Percentiles rank a stretch among this genome's conserved stretches.
Evolutionary conservation across 2,888 invertebrate genomes (phyloP).

Genomic region (Diaperis boleti): DNA sequence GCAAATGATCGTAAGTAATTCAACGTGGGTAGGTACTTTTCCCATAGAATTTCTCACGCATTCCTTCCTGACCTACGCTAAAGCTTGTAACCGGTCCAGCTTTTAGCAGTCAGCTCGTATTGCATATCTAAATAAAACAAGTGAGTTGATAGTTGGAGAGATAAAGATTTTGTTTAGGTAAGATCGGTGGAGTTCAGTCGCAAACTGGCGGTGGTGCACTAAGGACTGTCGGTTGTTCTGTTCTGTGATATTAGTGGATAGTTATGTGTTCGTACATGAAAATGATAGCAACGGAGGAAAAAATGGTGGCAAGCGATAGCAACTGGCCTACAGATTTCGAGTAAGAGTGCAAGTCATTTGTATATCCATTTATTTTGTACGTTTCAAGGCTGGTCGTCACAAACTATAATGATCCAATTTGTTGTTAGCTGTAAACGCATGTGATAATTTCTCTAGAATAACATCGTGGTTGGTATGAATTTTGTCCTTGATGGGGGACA

Average conservation of each 20-base stretch:
- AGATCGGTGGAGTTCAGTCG: conserved; percentile 15
- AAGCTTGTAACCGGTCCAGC: conserved; percentile 15
- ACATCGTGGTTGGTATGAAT: neutral
- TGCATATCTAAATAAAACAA: conserved; percentile 16
- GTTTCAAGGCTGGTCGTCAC: conserved; percentile 28
- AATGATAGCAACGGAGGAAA: too few species aligned
- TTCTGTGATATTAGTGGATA: conserved; percentile 32
- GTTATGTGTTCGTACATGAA: conserved; percentile 16
- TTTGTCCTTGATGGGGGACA: neutral
- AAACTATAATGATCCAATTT: conserved; percentile 14
- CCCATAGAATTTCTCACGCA: conserved; percentile 16
- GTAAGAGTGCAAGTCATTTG: conserved; percentile 37
- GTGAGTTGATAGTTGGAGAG: conserved; percentile 24
- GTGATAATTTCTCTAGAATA: neutral
- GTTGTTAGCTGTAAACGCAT: conserved; percentile 16
- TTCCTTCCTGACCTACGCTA: conserved; percentile 28
- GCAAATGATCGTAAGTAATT: neutral
- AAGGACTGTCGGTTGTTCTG: conserved; percentile 15
- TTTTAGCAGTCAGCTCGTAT: conserved; percentile 23
- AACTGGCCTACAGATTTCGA: conserved; percentile 21
- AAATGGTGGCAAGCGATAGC: conserved; percentile 22
- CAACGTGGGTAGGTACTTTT: neutral
- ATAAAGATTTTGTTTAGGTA: conserved; percentile 29
- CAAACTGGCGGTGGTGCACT: conserved; percentile 6
- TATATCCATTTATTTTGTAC: conserved; percentile 21